Conservation (phyloP, 2,888 invertebrate species). For the Cepaea hortensis region DNA sequence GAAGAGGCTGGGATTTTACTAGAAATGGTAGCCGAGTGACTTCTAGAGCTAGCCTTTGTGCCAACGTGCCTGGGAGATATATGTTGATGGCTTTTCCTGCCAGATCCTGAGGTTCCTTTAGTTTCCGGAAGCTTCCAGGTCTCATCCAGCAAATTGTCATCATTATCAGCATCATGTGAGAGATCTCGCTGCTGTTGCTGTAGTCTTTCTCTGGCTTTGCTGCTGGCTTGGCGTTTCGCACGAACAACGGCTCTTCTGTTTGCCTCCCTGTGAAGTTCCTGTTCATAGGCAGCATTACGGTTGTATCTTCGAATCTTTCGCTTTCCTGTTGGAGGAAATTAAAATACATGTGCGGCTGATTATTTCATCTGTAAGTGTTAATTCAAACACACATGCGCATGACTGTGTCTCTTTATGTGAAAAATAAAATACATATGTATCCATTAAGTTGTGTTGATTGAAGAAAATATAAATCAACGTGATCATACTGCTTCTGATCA, state of each 20-base stretch:
- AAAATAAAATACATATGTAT: too few species aligned
- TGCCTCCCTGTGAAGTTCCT: constrained; percentile 62
- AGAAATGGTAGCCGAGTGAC: not conserved
- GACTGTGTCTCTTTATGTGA: too few species aligned
- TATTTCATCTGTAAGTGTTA: too few species aligned
- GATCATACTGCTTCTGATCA: too few species aligned
- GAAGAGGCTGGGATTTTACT: not conserved
- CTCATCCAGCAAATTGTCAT: constrained; percentile 35
- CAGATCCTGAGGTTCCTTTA: not conserved
- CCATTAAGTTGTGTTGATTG: too few species aligned
- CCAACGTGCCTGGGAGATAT: not conserved
- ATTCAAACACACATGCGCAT: too few species aligned
- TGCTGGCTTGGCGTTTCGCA: constrained; percentile 53
- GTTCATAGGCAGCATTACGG: constrained; percentile 66
- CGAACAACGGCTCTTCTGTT: constrained; percentile 56
- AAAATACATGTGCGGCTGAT: not conserved
- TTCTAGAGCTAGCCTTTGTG: not conserved
- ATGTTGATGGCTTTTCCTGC: constrained; percentile 35
- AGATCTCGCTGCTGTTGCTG: constrained; percentile 51
- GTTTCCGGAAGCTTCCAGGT: constrained; percentile 35
- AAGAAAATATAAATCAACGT: too few species aligned
- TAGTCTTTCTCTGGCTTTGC: constrained; percentile 48
- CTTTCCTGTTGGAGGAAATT: constrained; percentile 37
- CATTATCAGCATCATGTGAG: constrained; percentile 40
- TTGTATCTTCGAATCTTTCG: constrained; percentile 57